Percentiles rank a stretch among this genome's conserved stretches.
phyloP scores from a whole-genome alignment of 2,888 invertebrate species.

The Latheticus oryzae region DNA sequence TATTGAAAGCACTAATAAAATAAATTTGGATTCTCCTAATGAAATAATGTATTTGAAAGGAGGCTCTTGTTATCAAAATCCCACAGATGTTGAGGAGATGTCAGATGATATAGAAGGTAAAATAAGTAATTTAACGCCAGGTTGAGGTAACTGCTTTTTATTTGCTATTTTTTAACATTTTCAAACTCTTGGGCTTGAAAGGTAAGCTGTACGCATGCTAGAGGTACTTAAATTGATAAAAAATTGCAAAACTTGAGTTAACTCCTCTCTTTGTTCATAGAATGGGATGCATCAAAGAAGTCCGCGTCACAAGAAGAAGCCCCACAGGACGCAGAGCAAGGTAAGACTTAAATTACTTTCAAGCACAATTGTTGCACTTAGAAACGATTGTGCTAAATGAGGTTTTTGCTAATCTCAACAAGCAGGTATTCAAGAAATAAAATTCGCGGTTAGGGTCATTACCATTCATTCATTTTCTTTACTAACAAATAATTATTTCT shows the following conservation, averaged over 20 bases:
- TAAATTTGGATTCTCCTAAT: conserved; percentile 63
- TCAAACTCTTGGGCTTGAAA: conserved; percentile 11
- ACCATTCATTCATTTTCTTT: conserved; percentile 51
- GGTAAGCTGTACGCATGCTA: conserved; percentile 31
- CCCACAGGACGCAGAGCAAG: conserved; percentile 60
- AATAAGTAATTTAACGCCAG: conserved; percentile 2
- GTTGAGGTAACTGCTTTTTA: conserved; percentile 31
- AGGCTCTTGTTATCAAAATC: conserved; percentile 63
- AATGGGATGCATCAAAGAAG: conserved; percentile 61
- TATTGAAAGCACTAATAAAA: conserved; percentile 64
- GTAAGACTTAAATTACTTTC: conserved; percentile 53
- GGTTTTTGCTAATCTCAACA: conserved; percentile 39
- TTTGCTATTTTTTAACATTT: too few relatives aligned
- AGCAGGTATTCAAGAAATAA: conserved; percentile 50
- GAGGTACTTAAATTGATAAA: too few relatives aligned
- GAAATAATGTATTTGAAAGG: conserved; percentile 69
- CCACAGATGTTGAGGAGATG: conserved; percentile 70
- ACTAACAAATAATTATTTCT: conserved; percentile 47
- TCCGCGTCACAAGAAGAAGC: conserved; percentile 49
- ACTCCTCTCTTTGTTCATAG: conserved; percentile 53
- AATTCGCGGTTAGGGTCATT: conserved; percentile 51
- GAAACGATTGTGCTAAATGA: conserved; percentile 18
- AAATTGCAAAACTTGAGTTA: conserved; percentile 1
- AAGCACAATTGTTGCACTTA: conserved; percentile 30
- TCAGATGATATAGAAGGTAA: conserved; percentile 53